Evolutionary conservation across 1,140 invertebrate genomes (phyloP).

Genomic region (Chironomus tepperi): DNA sequence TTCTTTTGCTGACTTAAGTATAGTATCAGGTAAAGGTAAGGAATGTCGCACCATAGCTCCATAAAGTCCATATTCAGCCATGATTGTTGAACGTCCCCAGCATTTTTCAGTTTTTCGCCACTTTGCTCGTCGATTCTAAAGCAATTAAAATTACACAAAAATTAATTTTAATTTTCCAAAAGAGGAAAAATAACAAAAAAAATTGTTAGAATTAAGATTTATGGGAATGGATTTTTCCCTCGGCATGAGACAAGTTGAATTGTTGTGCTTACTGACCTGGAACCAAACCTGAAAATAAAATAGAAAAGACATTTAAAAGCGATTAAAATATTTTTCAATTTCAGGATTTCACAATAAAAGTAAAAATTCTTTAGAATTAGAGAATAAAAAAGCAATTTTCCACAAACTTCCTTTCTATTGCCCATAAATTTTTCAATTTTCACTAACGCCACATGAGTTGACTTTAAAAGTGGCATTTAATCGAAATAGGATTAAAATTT

Average conservation of each 20-base stretch:
- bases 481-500: conserved; percentile 17
- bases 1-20: conserved; percentile 91
- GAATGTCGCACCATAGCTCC: conserved; percentile 98
- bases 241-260: neutral
- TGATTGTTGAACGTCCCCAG: conserved; percentile 97
- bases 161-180: too few species aligned
- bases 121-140: conserved; percentile 91
- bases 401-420: neutral
- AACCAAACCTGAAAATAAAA: conserved; percentile 85
- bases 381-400: conserved; percentile 1
- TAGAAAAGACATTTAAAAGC: conserved; percentile 25
- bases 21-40: conserved; percentile 92
- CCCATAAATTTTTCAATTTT: conserved; percentile 16
- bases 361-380: neutral
- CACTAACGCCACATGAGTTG: neutral
- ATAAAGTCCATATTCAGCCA: conserved; percentile 98
- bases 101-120: conserved; percentile 99
- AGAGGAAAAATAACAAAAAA: neutral
- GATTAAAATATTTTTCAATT: conserved; percentile 17
- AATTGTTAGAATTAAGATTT: neutral
- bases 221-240: neutral
- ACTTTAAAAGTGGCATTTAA: conserved; percentile 20
- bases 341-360: neutral
- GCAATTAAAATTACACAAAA: neutral
- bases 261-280: conserved; percentile 25